Base-by-base conservation (phyloP, 2,113 vertebrate species). In the Tachuris rubrigastra region DNA sequence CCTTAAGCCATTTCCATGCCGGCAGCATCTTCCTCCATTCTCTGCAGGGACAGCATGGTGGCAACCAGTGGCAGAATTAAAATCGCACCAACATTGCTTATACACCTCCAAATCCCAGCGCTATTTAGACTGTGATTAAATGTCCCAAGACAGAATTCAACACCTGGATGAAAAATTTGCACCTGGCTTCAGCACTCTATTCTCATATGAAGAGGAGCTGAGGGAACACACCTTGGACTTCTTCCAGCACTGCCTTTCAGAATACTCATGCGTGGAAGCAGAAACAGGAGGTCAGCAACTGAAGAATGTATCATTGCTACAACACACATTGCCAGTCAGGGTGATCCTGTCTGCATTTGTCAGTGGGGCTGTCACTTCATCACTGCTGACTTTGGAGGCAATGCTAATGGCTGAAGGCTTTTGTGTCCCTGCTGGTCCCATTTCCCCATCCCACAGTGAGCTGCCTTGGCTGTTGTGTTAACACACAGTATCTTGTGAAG, bases 1-100 rank as follows among this genome's bases (percentile, higher is more conserved):
- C 27, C 8, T 13, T 1, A 2, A 4, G 2, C 2, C 0, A 0
- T 30, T 20, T 33, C 33, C 39, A 44, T 52, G 37, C 20, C 35
- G 1, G 2, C 12, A 62, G 31, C 28, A 50, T 39, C 46, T 46
- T 78, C 52, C 39, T 28, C 41, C 19, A 3, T 24, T 6, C 23
- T 73, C 84, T 1, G 0, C 27, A 42, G 88, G 37, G 73, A 94
- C 14, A 74, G 28, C 67, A 56, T 2, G 2, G 56, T 47, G 68
- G 67, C 72, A 80, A 53, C 7, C 52, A 58, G 52, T 6, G 30
- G 55, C 37, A 86, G 93, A 90, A 84, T 27, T 74, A 41, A 66
- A 91, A 94, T 67, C 72, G 63, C 71, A 44, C 20, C 0, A 0
- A 52, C 23, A 41, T 68, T 1, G 1, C 20, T 93, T 3, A 1